Evolutionary conservation across 2,797 vertebrate genomes (phyloP).

Genomic region (Nasua narica): DNA sequence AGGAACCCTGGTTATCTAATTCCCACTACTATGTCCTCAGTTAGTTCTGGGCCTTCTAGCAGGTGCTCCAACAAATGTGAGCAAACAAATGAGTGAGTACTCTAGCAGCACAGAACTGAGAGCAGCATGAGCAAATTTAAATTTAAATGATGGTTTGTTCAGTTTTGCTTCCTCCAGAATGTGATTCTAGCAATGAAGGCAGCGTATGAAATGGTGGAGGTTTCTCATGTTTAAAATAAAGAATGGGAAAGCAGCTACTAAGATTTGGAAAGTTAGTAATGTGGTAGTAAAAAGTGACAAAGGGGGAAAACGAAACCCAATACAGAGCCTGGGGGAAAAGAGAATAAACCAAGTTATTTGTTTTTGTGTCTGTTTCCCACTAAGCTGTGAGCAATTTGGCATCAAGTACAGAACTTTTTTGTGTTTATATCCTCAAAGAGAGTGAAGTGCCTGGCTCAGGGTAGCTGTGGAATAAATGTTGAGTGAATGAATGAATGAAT

Average conservation of each 20-base stretch:
- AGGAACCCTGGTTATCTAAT: neutral
- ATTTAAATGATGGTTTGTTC: neutral
- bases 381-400: slow-evolving; percentile 15
- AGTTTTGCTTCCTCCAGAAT: neutral
- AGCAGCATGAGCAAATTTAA: neutral
- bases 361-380: neutral
- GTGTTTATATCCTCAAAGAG: neutral
- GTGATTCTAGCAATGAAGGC: neutral
- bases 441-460: neutral
- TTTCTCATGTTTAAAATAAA: slow-evolving; percentile 22
- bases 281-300: slow-evolving; percentile 3
- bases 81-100: neutral
- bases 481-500: neutral
- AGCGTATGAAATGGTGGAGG: neutral
- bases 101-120: neutral
- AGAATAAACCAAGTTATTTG: neutral
- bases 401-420: neutral
- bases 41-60: neutral
- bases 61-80: neutral
- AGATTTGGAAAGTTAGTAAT: slow-evolving; percentile 16
- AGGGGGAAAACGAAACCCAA: neutral
- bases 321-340: neutral
- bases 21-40: neutral
- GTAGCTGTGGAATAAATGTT: neutral
- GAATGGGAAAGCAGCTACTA: neutral